Percentiles rank a stretch among this genome's conserved stretches.
phyloP scores from a whole-genome alignment of 1,140 invertebrate species.

The Chymomyza costata region DNA sequence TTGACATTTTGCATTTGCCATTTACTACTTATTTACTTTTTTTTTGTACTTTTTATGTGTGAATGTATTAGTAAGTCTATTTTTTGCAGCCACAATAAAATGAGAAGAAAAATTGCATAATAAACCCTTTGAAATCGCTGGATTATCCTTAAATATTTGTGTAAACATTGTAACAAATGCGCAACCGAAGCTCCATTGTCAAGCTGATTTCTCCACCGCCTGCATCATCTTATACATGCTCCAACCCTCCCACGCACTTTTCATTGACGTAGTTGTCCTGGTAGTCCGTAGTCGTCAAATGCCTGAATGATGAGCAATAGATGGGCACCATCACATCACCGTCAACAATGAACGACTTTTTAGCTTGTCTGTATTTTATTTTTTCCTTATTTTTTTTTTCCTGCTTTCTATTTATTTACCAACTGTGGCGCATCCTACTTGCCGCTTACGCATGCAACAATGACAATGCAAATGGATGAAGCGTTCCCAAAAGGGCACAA shows the following conservation, averaged over 20 bases:
- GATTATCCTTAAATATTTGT: conserved; percentile 74
- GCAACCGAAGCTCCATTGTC: conserved; percentile 54
- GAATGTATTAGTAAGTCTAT: no score
- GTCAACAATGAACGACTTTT: conserved; percentile 66
- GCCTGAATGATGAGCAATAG: conserved; percentile 70
- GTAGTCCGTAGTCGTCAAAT: conserved; percentile 40
- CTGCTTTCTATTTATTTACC: no score
- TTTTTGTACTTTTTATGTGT: conserved; percentile 18
- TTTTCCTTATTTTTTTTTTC: no score
- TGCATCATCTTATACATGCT: no score
- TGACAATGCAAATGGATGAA: conserved; percentile 35
- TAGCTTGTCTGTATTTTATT: no score
- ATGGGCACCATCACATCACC: conserved; percentile 46
- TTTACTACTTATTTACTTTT: conserved; percentile 4
- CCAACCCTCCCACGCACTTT: no score
- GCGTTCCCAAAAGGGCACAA: neutral
- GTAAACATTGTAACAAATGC: conserved; percentile 74
- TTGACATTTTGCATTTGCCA: conserved; percentile 68
- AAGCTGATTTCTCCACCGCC: no score
- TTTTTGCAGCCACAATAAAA: conserved; percentile 56
- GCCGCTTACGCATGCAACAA: conserved; percentile 52
- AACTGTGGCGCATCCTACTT: no score
- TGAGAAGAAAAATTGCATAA: conserved; percentile 73
- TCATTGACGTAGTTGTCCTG: conserved; percentile 21
- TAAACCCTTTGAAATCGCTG: conserved; percentile 73